Evolutionary conservation across 2,113 vertebrate genomes (phyloP), one percentile per base, ranked within the genome.

Genomic region (Oncorhynchus masou): DNA sequence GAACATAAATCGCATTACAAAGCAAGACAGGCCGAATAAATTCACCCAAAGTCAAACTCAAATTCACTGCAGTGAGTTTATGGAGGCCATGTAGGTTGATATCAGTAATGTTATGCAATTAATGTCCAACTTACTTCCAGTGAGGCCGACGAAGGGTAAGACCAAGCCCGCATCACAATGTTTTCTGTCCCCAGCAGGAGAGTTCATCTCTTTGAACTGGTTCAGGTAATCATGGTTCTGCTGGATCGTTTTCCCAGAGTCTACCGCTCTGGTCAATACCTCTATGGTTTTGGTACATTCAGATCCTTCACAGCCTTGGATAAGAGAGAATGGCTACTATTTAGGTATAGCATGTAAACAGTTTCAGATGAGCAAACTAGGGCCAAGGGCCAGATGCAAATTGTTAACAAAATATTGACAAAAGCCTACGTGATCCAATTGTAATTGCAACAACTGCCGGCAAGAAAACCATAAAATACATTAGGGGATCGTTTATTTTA

Each of bases 171-270:
- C 22, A 54, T 82, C 70, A 19, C 71, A 45, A 6, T 76, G 66
- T 27, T 83, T 81, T 19, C 73, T 73, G 48, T 74, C 75, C n/a
- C 74, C 74, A 3, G 71, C 60, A 4, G 48, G 84, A 19, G 71
- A 54, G 54, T 89, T 89, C 83, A 88, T 85, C 49, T 83, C 80
- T 11, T 85, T 84, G 72, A 90, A 89, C 57, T 86, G 81, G n/a
- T 83, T 83, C 62, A 84, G 54, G 25, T 74, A 78, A 15, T 81
- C 79, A 1, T 75, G 49, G 13, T 75, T 5, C 5, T 34, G 24
- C 51, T 81, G 72, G 2, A 72, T 77, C 3, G 64, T 59, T 9
- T 78, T 80, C 45, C 64, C 78, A 16, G 84, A 45, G 4, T 29
- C 60, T 27, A 49, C 13, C 12, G 48, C 13, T 49, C 4, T 49